Evolutionary conservation across 53 echinoderm and acorn worm genomes (phyloP).

Genomic region (Pentamera pediparva): DNA sequence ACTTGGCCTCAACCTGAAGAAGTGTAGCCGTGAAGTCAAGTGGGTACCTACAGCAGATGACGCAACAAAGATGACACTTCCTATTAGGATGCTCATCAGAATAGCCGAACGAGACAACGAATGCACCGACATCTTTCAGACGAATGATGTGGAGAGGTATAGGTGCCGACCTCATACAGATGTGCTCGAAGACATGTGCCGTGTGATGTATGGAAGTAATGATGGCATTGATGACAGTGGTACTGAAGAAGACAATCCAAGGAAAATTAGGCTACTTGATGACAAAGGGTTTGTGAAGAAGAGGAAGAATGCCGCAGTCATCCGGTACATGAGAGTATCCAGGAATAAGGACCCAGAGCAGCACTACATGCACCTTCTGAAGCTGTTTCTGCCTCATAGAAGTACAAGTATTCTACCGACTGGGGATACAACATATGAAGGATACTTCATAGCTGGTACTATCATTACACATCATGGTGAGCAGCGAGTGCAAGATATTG

Average conservation of each 20-base stretch:
- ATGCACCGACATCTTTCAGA: conserved; percentile 2
- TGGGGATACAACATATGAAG: neutral
- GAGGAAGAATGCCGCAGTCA: too few relatives aligned
- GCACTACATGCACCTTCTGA: conserved; percentile 19
- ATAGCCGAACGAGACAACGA: conserved; percentile 3
- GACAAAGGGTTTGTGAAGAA: too few relatives aligned
- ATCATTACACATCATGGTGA: neutral
- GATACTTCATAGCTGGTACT: neutral
- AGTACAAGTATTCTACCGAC: neutral
- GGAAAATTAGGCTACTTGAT: too few relatives aligned
- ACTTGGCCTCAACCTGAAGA: conserved; percentile 19
- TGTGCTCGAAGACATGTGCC: neutral
- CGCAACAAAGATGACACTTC: conserved; percentile 21
- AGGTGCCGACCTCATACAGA: neutral
- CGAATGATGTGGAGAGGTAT: conserved; percentile 20
- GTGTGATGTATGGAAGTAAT: too few relatives aligned
- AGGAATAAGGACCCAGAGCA: conserved; percentile 11
- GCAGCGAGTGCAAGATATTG: neutral
- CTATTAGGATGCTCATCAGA: neutral
- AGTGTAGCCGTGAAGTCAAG: conserved; percentile 7
- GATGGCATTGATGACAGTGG: too few relatives aligned
- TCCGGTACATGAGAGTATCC: neutral
- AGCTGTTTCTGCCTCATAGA: conserved; percentile 33
- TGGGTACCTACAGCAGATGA: conserved; percentile 27
- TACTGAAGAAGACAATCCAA: too few relatives aligned